These are phyloP conservation scores for Pipra filicauda DNA, from an alignment of 2,113 vertebrate species.

Conservation along the genomic window DNA sequence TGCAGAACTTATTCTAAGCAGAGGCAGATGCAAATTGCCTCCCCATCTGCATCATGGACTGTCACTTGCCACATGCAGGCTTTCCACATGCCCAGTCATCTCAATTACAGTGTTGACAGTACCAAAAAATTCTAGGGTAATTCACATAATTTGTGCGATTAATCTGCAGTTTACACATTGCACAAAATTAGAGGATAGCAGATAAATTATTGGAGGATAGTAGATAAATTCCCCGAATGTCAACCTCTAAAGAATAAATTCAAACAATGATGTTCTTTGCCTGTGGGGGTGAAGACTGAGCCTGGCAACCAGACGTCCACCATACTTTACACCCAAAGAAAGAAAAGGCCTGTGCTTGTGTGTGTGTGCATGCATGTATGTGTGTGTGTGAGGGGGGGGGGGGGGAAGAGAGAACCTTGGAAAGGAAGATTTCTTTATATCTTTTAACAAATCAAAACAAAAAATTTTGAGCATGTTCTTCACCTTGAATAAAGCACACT, in stretches of 20 bases:
- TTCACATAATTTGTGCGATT: slow-evolving; percentile 48
- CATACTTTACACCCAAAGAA: neutral
- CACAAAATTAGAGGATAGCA: neutral
- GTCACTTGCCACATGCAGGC: neutral
- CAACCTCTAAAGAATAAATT: slow-evolving; percentile 21
- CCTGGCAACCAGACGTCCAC: slow-evolving; percentile 44
- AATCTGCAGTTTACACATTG: neutral
- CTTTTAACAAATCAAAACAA: neutral
- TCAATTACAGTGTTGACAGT: slow-evolving; percentile 32
- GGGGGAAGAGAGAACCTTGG: neutral
- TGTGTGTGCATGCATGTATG: neutral
- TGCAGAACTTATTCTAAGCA: neutral
- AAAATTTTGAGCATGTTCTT: neutral
- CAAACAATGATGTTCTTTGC: neutral
- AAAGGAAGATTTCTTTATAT: neutral
- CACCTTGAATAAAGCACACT: neutral
- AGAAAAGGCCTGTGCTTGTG: neutral
- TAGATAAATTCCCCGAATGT: slow-evolving; percentile 27
- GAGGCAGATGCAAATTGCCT: neutral
- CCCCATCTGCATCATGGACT: neutral
- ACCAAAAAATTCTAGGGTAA: slow-evolving; percentile 30
- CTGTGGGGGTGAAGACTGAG: neutral
- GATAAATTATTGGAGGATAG: slow-evolving; percentile 28
- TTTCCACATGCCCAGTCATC: neutral
- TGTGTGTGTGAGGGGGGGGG: rapidly evolving